Evolutionary conservation across 2,797 vertebrate genomes (phyloP).

Genomic region (Momotus momota): DNA sequence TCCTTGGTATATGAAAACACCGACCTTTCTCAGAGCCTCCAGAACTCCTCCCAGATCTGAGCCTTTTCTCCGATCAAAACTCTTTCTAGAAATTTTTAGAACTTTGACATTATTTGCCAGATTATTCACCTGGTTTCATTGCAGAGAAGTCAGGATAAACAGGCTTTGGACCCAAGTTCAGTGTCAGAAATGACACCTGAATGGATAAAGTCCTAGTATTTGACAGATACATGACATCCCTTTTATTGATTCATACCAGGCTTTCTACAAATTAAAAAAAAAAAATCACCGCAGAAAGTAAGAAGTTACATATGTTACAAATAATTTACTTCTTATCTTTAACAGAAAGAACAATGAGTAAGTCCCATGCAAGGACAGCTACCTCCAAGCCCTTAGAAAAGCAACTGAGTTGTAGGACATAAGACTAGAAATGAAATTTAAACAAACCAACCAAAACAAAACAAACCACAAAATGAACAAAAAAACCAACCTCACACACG

Average conservation of each 20-base stretch:
- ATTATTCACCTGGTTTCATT: not conserved
- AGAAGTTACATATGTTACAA: not conserved
- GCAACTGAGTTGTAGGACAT: not conserved
- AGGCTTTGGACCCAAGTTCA: not conserved
- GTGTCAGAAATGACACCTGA: not conserved
- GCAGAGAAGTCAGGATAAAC: not conserved
- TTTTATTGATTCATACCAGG: not conserved
- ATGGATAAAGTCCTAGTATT: not conserved
- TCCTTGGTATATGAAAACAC: not conserved
- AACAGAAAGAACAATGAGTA: not conserved
- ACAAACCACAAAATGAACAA: not conserved
- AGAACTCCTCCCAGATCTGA: not conserved
- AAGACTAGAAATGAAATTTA: not conserved
- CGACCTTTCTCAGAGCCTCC: not conserved
- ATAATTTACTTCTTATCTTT: not conserved
- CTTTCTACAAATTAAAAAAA: not conserved
- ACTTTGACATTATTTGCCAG: not conserved
- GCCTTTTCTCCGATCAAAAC: not conserved
- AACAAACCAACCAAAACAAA: not conserved
- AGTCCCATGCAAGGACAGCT: not conserved
- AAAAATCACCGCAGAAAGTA: not conserved
- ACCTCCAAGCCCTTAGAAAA: not conserved
- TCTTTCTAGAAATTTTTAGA: not conserved
- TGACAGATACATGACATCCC: not conserved
- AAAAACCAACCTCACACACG: rapidly evolving